phyloP scores from a whole-genome alignment of 2,888 invertebrate species.

The Rhorus exstirpatorius region DNA sequence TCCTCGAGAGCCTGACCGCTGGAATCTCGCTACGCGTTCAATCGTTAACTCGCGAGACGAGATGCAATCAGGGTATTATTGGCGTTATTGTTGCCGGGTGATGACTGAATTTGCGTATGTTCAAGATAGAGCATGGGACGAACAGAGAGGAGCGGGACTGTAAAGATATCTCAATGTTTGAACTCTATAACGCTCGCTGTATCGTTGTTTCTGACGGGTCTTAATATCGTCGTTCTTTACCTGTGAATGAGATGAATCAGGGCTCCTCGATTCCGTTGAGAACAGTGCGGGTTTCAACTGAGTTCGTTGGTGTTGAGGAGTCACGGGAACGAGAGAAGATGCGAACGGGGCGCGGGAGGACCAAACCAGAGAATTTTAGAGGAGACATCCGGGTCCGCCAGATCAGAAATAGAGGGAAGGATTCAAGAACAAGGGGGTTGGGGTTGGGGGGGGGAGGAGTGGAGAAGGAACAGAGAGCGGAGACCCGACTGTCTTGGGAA shows the following conservation, averaged over 20 bases:
- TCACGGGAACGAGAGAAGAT: constrained; percentile 39
- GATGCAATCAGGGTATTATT: constrained; percentile 33
- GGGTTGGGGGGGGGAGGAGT: constrained; percentile 23
- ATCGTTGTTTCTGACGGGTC: constrained; percentile 32
- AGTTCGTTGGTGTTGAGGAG: constrained; percentile 43
- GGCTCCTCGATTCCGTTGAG: constrained; percentile 76
- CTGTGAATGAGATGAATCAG: constrained; percentile 81
- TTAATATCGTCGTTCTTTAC: constrained; percentile 60
- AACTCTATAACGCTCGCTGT: constrained; percentile 17
- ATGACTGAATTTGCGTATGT: too few relatives aligned
- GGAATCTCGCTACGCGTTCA: constrained; percentile 28
- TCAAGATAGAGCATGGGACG: too few relatives aligned
- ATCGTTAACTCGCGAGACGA: constrained; percentile 45
- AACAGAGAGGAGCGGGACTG: too few relatives aligned
- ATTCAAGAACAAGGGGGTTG: constrained; percentile 45
- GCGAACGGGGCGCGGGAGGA: constrained; percentile 38
- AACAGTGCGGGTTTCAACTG: constrained; percentile 57
- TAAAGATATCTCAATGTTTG: constrained; percentile 33
- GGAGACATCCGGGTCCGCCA: constrained; percentile 49
- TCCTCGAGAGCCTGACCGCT: constrained; percentile 12
- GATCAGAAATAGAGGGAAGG: constrained; percentile 46
- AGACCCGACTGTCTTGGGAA: constrained; percentile 78
- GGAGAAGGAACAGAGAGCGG: constrained; percentile 37
- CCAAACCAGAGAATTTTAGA: constrained; percentile 45
- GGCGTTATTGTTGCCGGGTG: too few relatives aligned